These are phyloP conservation scores for Microcebus lehilahytsara DNA, from an alignment of 2,113 vertebrate genomes.

Conservation along the genomic window DNA sequence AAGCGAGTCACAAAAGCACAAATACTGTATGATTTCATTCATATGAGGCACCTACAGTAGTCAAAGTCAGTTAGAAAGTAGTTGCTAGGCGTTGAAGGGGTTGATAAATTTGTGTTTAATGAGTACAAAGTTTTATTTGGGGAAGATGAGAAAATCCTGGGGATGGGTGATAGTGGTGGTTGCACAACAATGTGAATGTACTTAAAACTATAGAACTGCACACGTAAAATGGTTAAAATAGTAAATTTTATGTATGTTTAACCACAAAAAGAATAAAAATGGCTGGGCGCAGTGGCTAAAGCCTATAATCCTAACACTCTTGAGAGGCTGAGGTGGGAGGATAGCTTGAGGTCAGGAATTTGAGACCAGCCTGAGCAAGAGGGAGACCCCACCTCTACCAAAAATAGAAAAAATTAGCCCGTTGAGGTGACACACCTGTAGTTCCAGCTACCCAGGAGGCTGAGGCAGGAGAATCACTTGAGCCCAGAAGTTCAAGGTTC, in stretches of 20 bases:
- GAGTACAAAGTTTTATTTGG: background rate
- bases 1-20: slow-evolving; percentile 5
- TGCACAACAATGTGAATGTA: background rate
- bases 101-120: background rate
- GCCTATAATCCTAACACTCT: background rate
- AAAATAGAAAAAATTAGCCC: background rate
- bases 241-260: background rate
- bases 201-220: background rate
- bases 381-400: background rate
- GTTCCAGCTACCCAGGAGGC: background rate
- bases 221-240: background rate
- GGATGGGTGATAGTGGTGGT: background rate
- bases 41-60: background rate
- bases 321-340: background rate
- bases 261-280: background rate
- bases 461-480: background rate
- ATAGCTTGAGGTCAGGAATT: background rate
- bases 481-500: background rate
- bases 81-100: background rate
- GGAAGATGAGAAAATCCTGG: background rate
- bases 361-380: background rate
- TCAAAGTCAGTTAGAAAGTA: background rate
- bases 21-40: background rate
- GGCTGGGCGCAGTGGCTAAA: background rate
- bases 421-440: background rate